A percentile compares a stretch with the other conserved stretches of the same genome.
Conservation (phyloP, 1,140 invertebrate genomes). For the Carcinoscorpius rotundicauda region DNA sequence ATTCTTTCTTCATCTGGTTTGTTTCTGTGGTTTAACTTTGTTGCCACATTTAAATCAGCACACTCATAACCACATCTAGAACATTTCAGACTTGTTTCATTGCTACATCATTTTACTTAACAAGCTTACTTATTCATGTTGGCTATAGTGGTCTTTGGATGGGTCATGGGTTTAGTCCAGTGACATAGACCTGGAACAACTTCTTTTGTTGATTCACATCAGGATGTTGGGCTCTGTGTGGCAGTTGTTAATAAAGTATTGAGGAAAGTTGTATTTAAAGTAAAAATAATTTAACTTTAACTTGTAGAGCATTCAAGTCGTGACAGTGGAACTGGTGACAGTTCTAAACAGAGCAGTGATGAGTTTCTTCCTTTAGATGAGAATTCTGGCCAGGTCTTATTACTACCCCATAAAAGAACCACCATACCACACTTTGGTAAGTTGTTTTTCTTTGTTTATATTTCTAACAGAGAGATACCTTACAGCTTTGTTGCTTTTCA, state of each 20-base stretch:
- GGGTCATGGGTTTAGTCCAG: not conserved
- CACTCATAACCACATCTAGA: too few relatives aligned
- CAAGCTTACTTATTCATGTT: not conserved
- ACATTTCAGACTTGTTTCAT: too few relatives aligned
- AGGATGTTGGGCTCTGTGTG: not conserved
- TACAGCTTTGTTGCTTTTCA: too few relatives aligned
- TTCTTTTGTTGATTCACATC: not conserved
- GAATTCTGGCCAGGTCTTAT: too few relatives aligned
- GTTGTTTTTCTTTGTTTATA: too few relatives aligned
- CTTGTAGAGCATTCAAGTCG: constrained; percentile 37
- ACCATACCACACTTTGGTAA: too few relatives aligned
- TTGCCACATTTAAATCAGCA: too few relatives aligned
- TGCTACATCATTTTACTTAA: too few relatives aligned
- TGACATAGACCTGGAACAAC: not conserved
- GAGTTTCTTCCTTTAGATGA: constrained; percentile 31
- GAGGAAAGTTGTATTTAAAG: constrained; percentile 28
- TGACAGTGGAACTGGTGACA: constrained; percentile 47
- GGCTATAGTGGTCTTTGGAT: not conserved
- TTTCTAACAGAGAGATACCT: too few relatives aligned
- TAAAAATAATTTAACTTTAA: constrained; percentile 1
- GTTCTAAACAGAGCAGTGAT: constrained; percentile 47
- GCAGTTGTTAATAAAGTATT: constrained; percentile 22
- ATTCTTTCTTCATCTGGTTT: too few relatives aligned
- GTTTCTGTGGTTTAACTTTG: too few relatives aligned
- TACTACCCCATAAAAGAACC: too few relatives aligned